phyloP scores from a whole-genome alignment of 2,888 invertebrate species.

The Labia minor region DNA sequence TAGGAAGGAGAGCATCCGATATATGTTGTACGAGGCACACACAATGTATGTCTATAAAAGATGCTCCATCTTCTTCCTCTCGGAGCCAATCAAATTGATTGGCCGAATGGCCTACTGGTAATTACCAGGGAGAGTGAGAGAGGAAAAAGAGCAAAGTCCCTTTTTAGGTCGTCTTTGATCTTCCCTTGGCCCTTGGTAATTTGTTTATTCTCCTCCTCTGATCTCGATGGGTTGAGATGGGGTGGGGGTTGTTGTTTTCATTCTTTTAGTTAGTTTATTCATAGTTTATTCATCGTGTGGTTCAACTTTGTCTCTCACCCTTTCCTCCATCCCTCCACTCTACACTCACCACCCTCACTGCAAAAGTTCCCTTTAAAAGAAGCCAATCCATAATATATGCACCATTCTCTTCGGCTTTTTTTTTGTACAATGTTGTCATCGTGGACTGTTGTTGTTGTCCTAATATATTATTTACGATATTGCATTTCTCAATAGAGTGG shows the following conservation, averaged over 20 bases:
- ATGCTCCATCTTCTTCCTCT: too few relatives aligned
- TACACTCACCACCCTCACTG: too few relatives aligned
- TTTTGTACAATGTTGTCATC: too few relatives aligned
- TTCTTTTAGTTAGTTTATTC: slow-evolving; percentile 4
- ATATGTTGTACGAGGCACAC: too few relatives aligned
- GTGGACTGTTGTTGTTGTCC: too few relatives aligned
- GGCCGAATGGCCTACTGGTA: not conserved
- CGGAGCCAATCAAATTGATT: not conserved
- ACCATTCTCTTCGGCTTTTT: not conserved
- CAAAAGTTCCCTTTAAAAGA: too few relatives aligned
- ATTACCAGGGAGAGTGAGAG: not conserved
- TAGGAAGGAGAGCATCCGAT: too few relatives aligned
- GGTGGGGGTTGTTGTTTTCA: not conserved
- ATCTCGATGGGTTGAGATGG: too few relatives aligned
- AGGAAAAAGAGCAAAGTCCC: too few relatives aligned
- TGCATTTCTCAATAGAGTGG: not conserved
- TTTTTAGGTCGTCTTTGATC: not conserved
- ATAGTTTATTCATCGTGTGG: not conserved
- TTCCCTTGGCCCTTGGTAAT: not conserved
- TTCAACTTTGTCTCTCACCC: not conserved
- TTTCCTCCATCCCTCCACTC: not conserved
- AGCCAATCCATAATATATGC: not conserved
- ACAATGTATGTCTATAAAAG: too few relatives aligned
- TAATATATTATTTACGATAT: not conserved
- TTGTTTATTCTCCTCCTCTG: slow-evolving; percentile 13